Evolutionary conservation across 2,113 vertebrate genomes (phyloP).

Genomic region (Dascyllus trimaculatus): DNA sequence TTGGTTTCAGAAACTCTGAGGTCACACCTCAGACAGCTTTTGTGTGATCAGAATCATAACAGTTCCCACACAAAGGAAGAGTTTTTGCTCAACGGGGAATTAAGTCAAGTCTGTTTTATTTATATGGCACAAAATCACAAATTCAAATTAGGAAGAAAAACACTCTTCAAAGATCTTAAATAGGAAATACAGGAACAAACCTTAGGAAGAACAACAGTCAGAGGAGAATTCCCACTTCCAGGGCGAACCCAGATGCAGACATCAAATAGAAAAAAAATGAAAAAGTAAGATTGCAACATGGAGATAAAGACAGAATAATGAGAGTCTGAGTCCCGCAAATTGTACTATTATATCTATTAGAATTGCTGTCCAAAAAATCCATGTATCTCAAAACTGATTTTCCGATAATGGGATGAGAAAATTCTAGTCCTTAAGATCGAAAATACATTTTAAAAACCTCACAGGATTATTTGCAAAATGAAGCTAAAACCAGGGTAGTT

Average conservation of each 20-base stretch:
- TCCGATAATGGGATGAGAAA: no score
- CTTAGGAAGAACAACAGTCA: background rate
- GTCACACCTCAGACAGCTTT: slow-evolving; percentile 27
- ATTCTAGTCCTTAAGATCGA: no score
- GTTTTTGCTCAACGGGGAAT: background rate
- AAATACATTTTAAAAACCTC: no score
- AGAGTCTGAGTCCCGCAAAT: background rate
- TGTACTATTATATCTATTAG: no score
- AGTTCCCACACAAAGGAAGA: background rate
- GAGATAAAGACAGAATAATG: background rate
- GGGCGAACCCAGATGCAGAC: background rate
- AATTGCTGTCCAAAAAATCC: no score
- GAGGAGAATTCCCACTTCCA: background rate
- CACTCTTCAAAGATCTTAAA: background rate
- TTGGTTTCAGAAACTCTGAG: slow-evolving; percentile 46
- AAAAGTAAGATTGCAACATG: background rate
- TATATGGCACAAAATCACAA: background rate
- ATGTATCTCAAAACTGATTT: no score
- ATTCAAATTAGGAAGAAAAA: background rate
- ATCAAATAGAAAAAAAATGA: background rate
- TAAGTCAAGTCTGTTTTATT: background rate
- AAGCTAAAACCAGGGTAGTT: no score
- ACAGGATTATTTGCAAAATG: no score
- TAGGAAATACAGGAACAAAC: background rate
- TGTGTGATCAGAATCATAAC: slow-evolving; percentile 71